Base-by-base conservation (phyloP, 2,113 vertebrate species). In the Copsychus sechellarum region DNA sequence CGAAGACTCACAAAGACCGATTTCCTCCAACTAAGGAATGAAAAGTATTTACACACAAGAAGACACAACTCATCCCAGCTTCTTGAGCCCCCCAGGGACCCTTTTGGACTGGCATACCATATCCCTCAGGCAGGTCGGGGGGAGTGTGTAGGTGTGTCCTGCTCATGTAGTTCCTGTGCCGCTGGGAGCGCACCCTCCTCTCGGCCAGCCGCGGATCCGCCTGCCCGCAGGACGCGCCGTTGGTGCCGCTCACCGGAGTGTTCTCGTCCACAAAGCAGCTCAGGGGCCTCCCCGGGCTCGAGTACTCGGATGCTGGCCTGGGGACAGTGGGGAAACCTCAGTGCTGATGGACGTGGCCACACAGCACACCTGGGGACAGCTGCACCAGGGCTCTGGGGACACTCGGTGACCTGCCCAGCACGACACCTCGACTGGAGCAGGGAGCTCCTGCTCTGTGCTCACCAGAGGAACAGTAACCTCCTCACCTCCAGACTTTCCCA, bases 151-250 rank as follows among this genome's bases (percentile, higher is more conserved):
- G 98, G 95, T 99, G 99, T 22, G 99, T 99, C 83, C 99, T 98
- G 97, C 99, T 99, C 99, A 99, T 99, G 97, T 99, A 99, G 98
- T 99, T 99, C 64, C 99, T 98, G 95, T 99, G 99, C 64, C 99
- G 97, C 89, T 99, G 99, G 6, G 99, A 99, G 83, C 99, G 98
- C 66, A 99, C 99, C 82, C 99, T 98, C 81, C 99, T 98, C 96
- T 99, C 99, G 11, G 98, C 98, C 86, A 98, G 89, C 48, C 98
- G 98, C 47, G 98, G 98, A 66, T 99, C 99, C 1, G 97, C 97
- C 79, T 99, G 99, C 73, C 98, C 98, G 20, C 98, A 98, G 42
- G 98, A 98, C 2, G 99, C 99, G 47, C 99, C 99, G 13, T 99
- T 99, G 14, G 98, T 99, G 93, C 98, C 98, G 92, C 98, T 97